A percentile compares a stretch with the other conserved stretches of the same genome.
phyloP scores from a whole-genome alignment of 1,140 invertebrate genomes.

The Polyergus mexicanus region DNA sequence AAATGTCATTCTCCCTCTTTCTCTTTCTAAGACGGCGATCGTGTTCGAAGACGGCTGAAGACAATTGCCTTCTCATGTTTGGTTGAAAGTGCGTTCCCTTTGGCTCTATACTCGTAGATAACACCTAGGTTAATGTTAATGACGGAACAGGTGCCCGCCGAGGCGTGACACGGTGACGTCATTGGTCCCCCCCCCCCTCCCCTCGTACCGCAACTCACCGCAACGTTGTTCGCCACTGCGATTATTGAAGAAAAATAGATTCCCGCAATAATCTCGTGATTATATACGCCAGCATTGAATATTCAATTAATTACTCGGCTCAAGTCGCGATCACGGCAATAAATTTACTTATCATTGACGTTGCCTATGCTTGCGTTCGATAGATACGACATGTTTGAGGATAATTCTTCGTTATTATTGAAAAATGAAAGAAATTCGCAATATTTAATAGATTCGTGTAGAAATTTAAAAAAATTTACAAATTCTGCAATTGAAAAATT shows the following conservation, averaged over 20 bases:
- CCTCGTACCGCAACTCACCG: conserved; percentile 66
- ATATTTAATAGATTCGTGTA: not conserved
- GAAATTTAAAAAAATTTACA: not conserved
- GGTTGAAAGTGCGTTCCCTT: conserved; percentile 72
- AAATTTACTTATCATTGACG: not conserved
- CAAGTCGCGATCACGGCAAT: not conserved
- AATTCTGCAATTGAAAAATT: not conserved
- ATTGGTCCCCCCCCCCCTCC: conserved; percentile 79
- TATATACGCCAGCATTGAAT: conserved; percentile 1
- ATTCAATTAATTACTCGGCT: conserved; percentile 16
- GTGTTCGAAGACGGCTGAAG: conserved; percentile 66
- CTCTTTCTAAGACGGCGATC: conserved; percentile 64
- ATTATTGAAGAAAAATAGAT: conserved; percentile 46
- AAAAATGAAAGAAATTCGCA: not conserved
- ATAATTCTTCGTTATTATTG: not conserved
- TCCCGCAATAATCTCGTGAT: not conserved
- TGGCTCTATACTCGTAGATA: conserved; percentile 76
- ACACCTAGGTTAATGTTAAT: conserved; percentile 81
- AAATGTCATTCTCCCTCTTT: conserved; percentile 60
- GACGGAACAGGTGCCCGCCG: conserved; percentile 82
- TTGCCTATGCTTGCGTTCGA: not conserved
- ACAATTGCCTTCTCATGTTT: conserved; percentile 77
- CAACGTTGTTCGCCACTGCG: conserved; percentile 44
- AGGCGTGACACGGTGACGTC: conserved; percentile 86
- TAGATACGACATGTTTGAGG: not conserved